Base-by-base conservation (phyloP, 2,113 vertebrate species). In the Channa maculata region DNA sequence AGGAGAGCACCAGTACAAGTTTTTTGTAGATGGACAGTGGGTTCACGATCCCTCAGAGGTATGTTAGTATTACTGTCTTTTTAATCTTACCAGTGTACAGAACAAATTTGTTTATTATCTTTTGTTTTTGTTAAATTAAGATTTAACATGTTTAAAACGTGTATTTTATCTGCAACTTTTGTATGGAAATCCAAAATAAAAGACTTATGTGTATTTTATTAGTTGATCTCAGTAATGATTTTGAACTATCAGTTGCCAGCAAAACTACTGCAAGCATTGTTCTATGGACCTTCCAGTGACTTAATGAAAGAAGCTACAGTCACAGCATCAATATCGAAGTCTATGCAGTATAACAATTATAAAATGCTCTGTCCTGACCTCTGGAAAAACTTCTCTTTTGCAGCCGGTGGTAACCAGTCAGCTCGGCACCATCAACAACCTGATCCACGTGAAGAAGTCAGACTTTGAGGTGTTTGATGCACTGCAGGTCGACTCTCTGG, bases 21-120 rank as follows among this genome's bases (percentile, higher is more conserved):
- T 99, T 85, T 99, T 98, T 86, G 98, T 99, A 84, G 98, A 99
- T n/a, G 97, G 97, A 62, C 98, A 99, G 80, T 99, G 98, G 98
- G 93, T 98, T 57, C 96, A 99, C 45, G 98, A 99, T 83, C 93
- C 97, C 0, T 96, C 96, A 11, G 97, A 99, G 96, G 98, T 98
- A 95, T 91, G n/a, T 8, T 9, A 36, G 43, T n/a, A 3, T 51
- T 12, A n/a, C 45, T 54, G 38, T 38, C 44, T 5, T 44, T 8
- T 38, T 13, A 3, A 24, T 43, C 15, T 72, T 41, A 39, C 5
- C 0, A 38, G 5, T 58, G 8, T 44, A 14, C 39, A 41, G 39
- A 7, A 7, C 39, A 41, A 41, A 24, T 1, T 6, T 44, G 9
- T 37, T 38, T 3, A 15, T 61, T 46, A 11, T 45, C 5, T 5